Evolutionary conservation across 2,888 invertebrate genomes (phyloP).

Genomic region (Thymelicus acteon): DNA sequence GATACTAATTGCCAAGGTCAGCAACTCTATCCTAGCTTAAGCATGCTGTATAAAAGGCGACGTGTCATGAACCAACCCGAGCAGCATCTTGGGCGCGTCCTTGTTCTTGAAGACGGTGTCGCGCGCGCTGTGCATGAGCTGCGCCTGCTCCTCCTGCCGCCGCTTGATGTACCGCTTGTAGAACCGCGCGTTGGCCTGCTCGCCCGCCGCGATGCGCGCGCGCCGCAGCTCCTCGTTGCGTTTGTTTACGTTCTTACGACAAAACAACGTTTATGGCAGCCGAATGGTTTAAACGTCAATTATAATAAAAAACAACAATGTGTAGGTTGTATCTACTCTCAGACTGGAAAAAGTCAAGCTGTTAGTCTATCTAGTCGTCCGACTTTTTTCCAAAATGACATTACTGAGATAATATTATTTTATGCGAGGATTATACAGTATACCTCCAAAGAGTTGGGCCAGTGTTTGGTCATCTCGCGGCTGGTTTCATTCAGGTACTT

Average conservation of each 20-base stretch:
- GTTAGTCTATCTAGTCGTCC: no score
- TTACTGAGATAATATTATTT: no score
- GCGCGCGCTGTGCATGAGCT: conserved; percentile 70
- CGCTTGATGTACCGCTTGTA: conserved; percentile 68
- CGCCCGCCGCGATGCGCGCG: conserved; percentile 63
- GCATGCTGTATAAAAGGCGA: no score
- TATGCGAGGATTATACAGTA: no score
- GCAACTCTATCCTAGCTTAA: no score
- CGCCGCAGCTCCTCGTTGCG: conserved; percentile 72
- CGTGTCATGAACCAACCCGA: conserved; percentile 60
- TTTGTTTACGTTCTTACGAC: conserved; percentile 70
- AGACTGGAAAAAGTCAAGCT: no score
- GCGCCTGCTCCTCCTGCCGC: conserved; percentile 63
- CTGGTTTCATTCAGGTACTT: conserved; percentile 60
- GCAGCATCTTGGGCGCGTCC: conserved; percentile 75
- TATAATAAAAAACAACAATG: no score
- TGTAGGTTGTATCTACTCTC: no score
- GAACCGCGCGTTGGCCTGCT: conserved; percentile 68
- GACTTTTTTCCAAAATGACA: no score
- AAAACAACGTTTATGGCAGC: no score
- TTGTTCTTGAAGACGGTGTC: conserved; percentile 75
- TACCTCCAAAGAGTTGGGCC: conserved; percentile 77
- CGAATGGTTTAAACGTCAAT: no score
- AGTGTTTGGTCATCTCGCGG: conserved; percentile 66
- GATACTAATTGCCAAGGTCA: no score